Percentiles rank a stretch among this genome's conserved stretches.
phyloP scores from a whole-genome alignment of 2,888 invertebrate genomes.

The Apamea anceps region DNA sequence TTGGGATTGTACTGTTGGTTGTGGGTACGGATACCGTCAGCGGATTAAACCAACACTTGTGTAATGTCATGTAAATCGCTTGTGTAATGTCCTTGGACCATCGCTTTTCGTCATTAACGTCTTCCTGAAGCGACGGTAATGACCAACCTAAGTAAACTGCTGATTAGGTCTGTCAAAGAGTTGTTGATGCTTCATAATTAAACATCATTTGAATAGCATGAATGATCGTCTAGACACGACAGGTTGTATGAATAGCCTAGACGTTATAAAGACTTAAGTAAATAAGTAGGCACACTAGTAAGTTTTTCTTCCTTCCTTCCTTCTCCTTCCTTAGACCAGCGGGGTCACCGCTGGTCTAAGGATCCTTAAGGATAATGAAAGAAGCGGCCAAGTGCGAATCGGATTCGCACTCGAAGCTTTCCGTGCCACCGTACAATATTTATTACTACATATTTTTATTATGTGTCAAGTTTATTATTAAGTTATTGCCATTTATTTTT shows the following conservation, averaged over 20 bases:
- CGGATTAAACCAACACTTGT: conserved; percentile 28
- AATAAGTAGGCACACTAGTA: background rate
- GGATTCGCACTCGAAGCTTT: background rate
- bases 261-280: background rate
- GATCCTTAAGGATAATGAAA: background rate
- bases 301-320: too few relatives aligned
- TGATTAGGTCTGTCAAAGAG: conserved; percentile 37
- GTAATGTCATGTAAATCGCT: conserved; percentile 24
- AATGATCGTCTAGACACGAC: conserved; percentile 45
- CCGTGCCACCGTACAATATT: background rate
- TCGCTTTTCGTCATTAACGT: conserved; percentile 17
- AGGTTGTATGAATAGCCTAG: conserved; percentile 1
- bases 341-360: background rate
- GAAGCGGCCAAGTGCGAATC: background rate
- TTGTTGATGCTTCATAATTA: conserved; percentile 33
- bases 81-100: conserved; percentile 28
- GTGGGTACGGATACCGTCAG: conserved; percentile 57
- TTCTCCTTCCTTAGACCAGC: too few relatives aligned
- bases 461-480: background rate
- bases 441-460: background rate
- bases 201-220: conserved; percentile 26
- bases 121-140: conserved; percentile 28
- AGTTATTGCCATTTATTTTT: too few relatives aligned
- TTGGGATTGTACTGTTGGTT: conserved; percentile 67
- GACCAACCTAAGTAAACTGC: conserved; percentile 22